phyloP scores from a whole-genome alignment of 2,888 invertebrate genomes.

The Drosophila trichaetosa region DNA sequence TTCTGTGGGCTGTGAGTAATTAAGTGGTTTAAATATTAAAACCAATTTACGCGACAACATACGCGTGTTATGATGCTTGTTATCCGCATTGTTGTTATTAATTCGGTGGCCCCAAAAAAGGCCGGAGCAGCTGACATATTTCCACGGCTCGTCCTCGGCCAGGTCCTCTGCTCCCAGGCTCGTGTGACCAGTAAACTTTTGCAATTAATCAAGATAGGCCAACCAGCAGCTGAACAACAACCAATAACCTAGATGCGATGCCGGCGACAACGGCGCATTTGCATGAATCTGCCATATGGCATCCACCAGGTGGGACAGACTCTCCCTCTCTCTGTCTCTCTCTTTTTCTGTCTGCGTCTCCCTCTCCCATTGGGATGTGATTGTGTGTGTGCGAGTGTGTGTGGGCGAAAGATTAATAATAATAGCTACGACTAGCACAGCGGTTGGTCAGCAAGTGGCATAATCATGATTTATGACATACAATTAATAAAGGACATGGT shows the following conservation, averaged over 20 bases:
- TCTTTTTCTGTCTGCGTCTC: background rate
- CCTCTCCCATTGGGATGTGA: background rate
- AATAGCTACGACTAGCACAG: constrained; percentile 78
- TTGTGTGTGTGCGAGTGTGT: constrained; percentile 37
- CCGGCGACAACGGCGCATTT: constrained; percentile 64
- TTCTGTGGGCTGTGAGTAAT: constrained; percentile 55
- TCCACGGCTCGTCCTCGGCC: constrained; percentile 48
- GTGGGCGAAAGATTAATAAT: constrained; percentile 79
- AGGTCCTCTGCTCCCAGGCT: constrained; percentile 38
- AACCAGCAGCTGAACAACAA: constrained; percentile 42
- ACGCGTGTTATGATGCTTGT: constrained; percentile 78
- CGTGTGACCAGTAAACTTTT: constrained; percentile 69
- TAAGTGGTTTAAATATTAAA: constrained; percentile 78
- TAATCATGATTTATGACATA: constrained; percentile 81
- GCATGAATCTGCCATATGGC: constrained; percentile 72
- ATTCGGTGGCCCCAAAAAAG: constrained; percentile 31
- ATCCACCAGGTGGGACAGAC: constrained; percentile 43
- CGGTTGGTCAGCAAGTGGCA: constrained; percentile 76
- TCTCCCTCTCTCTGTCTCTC: background rate
- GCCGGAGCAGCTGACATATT: constrained; percentile 73
- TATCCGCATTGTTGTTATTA: constrained; percentile 63
- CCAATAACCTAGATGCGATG: constrained; percentile 17
- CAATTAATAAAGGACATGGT: constrained; percentile 78
- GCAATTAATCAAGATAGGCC: constrained; percentile 78
- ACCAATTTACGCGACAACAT: constrained; percentile 78